phyloP scores from a whole-genome alignment of 1,140 invertebrate species.

The Achatina immaculata region DNA sequence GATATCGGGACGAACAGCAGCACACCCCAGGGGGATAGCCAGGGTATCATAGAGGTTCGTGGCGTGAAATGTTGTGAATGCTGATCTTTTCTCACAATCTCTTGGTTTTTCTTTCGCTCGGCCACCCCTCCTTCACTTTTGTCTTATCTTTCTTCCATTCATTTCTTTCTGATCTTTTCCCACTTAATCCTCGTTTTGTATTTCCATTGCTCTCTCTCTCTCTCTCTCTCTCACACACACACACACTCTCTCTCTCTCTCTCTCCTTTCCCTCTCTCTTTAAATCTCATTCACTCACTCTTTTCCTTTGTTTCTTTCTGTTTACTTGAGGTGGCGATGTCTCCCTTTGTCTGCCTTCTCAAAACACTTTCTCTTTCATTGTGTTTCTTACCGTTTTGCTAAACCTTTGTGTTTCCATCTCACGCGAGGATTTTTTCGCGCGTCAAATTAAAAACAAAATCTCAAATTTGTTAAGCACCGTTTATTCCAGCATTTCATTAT shows the following conservation, averaged over 20 bases:
- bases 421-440: no score
- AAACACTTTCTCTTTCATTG: no score
- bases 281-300: no score
- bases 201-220: not conserved
- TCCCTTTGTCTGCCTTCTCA: no score
- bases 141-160: not conserved
- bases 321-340: no score
- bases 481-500: no score
- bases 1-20: not conserved
- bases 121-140: no score
- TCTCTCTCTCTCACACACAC: no score
- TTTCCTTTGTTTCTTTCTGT: not conserved
- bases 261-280: not conserved
- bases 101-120: not conserved
- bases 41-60: not conserved
- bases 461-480: no score
- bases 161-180: not conserved
- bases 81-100: not conserved
- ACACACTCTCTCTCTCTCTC: constrained; percentile 5
- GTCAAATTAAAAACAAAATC: no score
- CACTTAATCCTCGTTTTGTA: not conserved
- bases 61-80: not conserved
- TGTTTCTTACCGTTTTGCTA: no score
- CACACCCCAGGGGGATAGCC: not conserved
- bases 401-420: no score